A percentile compares a stretch with the other conserved stretches of the same genome.
phyloP scores from a whole-genome alignment of 2,888 invertebrate species.

The Pardosa pseudoannulata region DNA sequence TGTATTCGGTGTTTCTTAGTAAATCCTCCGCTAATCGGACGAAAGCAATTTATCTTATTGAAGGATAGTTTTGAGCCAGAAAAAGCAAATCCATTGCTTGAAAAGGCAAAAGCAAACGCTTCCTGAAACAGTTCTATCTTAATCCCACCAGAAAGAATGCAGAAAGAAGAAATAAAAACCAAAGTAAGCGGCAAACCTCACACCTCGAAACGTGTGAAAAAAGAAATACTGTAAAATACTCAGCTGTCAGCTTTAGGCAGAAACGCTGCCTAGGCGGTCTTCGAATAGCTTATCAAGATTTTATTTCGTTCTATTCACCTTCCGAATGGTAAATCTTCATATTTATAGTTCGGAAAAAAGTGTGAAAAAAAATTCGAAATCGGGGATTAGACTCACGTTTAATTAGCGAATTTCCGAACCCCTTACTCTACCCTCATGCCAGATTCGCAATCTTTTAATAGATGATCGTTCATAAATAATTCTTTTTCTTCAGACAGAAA shows the following conservation, averaged over 20 bases:
- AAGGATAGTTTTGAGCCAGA: background rate
- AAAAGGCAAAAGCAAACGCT: background rate
- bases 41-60: no score
- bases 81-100: background rate
- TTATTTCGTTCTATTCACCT: conserved; percentile 31
- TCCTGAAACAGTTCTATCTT: background rate
- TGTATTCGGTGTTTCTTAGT: no score
- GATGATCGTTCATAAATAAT: conserved; percentile 61
- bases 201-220: conserved; percentile 38
- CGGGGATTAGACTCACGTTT: conserved; percentile 58
- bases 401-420: conserved; percentile 54
- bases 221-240: conserved; percentile 40
- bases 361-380: conserved; percentile 36
- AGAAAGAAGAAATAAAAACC: background rate
- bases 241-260: conserved; percentile 39
- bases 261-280: conserved; percentile 36
- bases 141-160: background rate
- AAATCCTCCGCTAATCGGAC: no score
- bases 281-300: conserved; percentile 1
- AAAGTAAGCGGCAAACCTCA: conserved; percentile 5
- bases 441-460: conserved; percentile 33
- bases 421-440: conserved; percentile 22
- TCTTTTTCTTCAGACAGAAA: conserved; percentile 16
- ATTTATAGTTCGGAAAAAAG: conserved; percentile 52
- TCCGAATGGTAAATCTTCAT: conserved; percentile 47